Base-by-base conservation (phyloP, 2,113 vertebrate genomes). In the Ophthalmolycus amberensis region DNA sequence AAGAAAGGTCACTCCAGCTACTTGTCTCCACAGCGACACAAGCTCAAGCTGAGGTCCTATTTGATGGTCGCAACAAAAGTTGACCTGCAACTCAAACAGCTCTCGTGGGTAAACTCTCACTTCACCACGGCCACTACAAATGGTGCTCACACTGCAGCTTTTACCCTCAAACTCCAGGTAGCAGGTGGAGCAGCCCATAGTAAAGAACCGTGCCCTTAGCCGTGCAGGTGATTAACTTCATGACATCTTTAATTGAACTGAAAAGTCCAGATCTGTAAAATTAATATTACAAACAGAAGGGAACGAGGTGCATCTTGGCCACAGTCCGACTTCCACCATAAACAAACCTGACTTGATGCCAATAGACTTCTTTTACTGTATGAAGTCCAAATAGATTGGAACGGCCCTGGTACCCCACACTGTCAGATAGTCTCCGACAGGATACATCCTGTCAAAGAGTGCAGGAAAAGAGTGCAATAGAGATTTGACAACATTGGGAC, bases 401-500 rank as follows among this genome's bases (percentile, higher is more conserved):
- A 15, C 44, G 25, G 54, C 18, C 25, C 25, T 9, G 2, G 15
- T 62, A 11, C 3, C 42, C 16, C 20, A 8, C 8, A 32, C 72
- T 22, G 32, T 32, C 46, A 44, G 16, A 66, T 25, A 14, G 18
- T 67, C 46, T 40, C 16, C 29, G 5, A 52, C 62, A 76, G 46
- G 40, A 50, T 16, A 44, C 50, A 44, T 58, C 69, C 11, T 15
- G 56, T 20, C 52, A 66, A 5, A 40, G 20, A 65, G 25, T n/a
- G 25, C 38, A 29, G 46, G 34, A 75, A 71, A 48, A 76, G 70
- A 71, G 40, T 29, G 54, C 52, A 79, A 64, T 14, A 52, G n/a
- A 75, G 63, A 46, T 75, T 14, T 59, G 32, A 84, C 64, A 75
- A 65, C 48, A 71, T 71, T 6, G 34, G 65, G 50, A 59, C 58